Evolutionary conservation across 2,113 vertebrate genomes (phyloP), one percentile per base, ranked within the genome.

Genomic region (Oreochromis spilurus): DNA sequence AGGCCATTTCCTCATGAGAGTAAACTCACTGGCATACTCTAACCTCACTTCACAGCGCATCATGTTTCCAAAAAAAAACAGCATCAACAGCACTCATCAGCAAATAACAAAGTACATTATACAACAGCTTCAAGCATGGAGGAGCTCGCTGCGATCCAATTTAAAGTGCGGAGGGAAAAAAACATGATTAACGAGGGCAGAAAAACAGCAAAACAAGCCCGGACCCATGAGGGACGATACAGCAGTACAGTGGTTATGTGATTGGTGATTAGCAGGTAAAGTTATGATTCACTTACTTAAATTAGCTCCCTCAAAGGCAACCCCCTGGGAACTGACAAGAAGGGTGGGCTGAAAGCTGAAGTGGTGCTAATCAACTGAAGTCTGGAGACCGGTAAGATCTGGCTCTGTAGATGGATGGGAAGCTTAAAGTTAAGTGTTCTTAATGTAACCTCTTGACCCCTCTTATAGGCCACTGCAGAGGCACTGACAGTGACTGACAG

Each of bases 221-320:
- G 31, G 55, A 79, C 86, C 86, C 57, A 55, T 9, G 55, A 89
- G 91, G 85, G 78, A 38, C 24, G 9, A 53, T 6, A 17, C 14
- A 36, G 70, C 84, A 16, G 84, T 2, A 54, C 84, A 21, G 79
- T 12, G 38, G 83, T 67, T 81, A 2, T 75, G 43, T 82, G 86
- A 89, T 72, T 79, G 72, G 78, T 92, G 91, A 95, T 95, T 93
- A 96, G 91, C 93, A 92, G 91, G 88, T 90, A 72, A 88, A 67
- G 84, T 48, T 79, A 54, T 82, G 92, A 94, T 91, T 94, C 89
- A 90, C 57, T 67, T 83, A 21, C 92, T 93, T 87, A 88, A 93
- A 94, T 95, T 89, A 94, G 90, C 90, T 92, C 54, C 40, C 80
- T 77, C 72, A 77, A 87, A 90, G 80, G 21, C 60, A 48, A 81